phyloP scores from a whole-genome alignment of 2,888 invertebrate genomes.

The Microctonus hyperodae region DNA sequence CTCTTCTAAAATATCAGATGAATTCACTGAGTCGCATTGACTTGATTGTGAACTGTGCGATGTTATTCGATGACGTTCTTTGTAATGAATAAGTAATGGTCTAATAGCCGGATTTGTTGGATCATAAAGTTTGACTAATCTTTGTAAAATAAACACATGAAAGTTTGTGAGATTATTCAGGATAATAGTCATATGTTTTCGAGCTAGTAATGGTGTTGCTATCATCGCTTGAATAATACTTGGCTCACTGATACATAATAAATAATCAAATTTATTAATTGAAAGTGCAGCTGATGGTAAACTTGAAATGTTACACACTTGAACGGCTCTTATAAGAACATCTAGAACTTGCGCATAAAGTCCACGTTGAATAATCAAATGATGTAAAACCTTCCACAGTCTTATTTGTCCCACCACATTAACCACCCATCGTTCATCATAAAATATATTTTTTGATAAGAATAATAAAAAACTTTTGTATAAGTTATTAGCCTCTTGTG shows the following conservation, averaged over 20 bases:
- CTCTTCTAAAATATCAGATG: conserved; percentile 58
- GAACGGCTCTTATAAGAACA: conserved; percentile 65
- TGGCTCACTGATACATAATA: conserved; percentile 64
- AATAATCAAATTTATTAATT: conserved; percentile 60
- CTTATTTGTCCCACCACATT: conserved; percentile 71
- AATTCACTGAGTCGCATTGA: conserved; percentile 64
- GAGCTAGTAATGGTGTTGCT: conserved; percentile 63
- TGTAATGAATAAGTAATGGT: conserved; percentile 62
- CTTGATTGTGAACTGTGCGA: conserved; percentile 65
- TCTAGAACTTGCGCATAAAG: conserved; percentile 68
- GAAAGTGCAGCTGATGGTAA: conserved; percentile 45
- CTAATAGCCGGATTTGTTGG: conserved; percentile 68
- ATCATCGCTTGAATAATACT: conserved; percentile 62
- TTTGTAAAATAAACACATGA: conserved; percentile 64
- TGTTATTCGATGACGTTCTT: conserved; percentile 54
- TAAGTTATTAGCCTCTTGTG: conserved; percentile 53
- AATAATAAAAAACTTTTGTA: conserved; percentile 67
- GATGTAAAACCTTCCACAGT: conserved; percentile 69
- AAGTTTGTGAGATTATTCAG: conserved; percentile 65
- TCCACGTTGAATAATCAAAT: conserved; percentile 66
- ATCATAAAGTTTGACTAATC: conserved; percentile 68
- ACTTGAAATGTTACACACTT: conserved; percentile 43
- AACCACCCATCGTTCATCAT: conserved; percentile 71
- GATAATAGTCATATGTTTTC: conserved; percentile 65
- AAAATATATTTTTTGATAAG: conserved; percentile 69